These are phyloP conservation scores for Lepetodrilus schrolli DNA, from an alignment of 2,888 invertebrate species.

Conservation along the genomic window DNA sequence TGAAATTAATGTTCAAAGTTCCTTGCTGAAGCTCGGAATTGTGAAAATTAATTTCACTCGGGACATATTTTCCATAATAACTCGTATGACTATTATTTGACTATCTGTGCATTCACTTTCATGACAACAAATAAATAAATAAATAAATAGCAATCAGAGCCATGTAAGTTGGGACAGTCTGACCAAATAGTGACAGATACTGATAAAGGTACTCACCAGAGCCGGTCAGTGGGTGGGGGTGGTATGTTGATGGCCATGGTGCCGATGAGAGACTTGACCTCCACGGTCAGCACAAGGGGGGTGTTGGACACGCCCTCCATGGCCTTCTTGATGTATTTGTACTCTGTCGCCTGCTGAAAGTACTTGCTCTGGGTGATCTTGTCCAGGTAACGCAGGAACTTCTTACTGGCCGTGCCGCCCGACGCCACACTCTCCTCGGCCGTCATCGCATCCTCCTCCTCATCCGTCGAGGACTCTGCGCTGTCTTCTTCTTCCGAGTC, in stretches of 20 bases:
- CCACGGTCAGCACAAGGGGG: constrained; percentile 88
- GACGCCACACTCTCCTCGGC: constrained; percentile 50
- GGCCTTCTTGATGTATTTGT: constrained; percentile 88
- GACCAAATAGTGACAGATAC: not conserved
- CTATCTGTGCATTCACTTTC: too few relatives aligned
- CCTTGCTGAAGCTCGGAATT: too few relatives aligned
- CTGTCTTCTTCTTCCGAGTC: constrained; percentile 74
- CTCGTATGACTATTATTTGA: too few relatives aligned
- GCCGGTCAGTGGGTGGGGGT: constrained; percentile 89
- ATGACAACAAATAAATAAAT: not conserved
- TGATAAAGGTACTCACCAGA: constrained; percentile 81
- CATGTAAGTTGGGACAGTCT: too few relatives aligned
- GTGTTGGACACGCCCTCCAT: constrained; percentile 94
- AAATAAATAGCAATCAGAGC: not conserved
- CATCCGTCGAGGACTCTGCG: constrained; percentile 74
- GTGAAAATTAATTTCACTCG: too few relatives aligned
- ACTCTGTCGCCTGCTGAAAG: constrained; percentile 91
- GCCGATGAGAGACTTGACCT: constrained; percentile 86
- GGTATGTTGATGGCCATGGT: constrained; percentile 88
- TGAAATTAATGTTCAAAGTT: too few relatives aligned
- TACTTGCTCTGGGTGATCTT: constrained; percentile 89
- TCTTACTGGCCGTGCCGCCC: constrained; percentile 77
- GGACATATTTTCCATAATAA: too few relatives aligned
- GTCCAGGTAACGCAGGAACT: constrained; percentile 87
- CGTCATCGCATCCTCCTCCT: constrained; percentile 61